A percentile compares a stretch with the other conserved stretches of the same genome.
phyloP scores from a whole-genome alignment of 2,113 vertebrate genomes.

The Perccottus glenii region DNA sequence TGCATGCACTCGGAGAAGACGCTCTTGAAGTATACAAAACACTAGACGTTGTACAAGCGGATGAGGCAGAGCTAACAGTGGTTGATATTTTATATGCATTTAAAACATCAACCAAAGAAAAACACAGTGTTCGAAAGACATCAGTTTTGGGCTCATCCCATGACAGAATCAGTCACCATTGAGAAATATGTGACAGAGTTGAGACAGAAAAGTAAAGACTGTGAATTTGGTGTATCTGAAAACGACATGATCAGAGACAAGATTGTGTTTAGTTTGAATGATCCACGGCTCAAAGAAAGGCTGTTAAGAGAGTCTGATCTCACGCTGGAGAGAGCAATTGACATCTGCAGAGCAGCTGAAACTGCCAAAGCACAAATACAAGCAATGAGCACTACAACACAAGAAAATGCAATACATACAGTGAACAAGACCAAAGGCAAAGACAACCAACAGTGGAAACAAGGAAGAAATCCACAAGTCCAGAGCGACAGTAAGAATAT shows the following conservation, averaged over 20 bases:
- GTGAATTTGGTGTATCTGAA: conserved; percentile 28
- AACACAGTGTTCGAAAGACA: conserved; percentile 18
- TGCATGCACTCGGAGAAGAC: conserved; percentile 17
- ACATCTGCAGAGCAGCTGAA: too few relatives aligned
- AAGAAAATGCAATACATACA: too few relatives aligned
- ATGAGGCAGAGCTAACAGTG: not conserved
- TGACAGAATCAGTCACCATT: conserved; percentile 1
- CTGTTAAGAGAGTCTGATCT: not conserved
- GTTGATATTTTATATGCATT: conserved; percentile 14
- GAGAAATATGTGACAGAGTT: conserved; percentile 33
- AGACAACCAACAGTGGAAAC: too few relatives aligned
- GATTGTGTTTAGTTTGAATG: conserved; percentile 31
- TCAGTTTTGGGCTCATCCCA: conserved; percentile 10
- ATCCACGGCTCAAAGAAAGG: not conserved
- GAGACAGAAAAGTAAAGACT: conserved; percentile 29
- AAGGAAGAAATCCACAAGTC: too few relatives aligned
- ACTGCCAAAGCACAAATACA: too few relatives aligned
- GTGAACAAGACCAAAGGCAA: too few relatives aligned
- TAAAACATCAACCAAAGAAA: conserved; percentile 11
- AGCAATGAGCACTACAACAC: too few relatives aligned
- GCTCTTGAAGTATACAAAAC: conserved; percentile 32
- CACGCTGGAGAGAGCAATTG: conserved; percentile 1
- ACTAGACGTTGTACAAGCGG: not conserved
- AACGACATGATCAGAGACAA: conserved; percentile 39
- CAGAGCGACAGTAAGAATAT: too few relatives aligned